A percentile compares a stretch with the other conserved stretches of the same genome.
phyloP scores from a whole-genome alignment of 2,113 vertebrate genomes.

The Crocuta crocuta region DNA sequence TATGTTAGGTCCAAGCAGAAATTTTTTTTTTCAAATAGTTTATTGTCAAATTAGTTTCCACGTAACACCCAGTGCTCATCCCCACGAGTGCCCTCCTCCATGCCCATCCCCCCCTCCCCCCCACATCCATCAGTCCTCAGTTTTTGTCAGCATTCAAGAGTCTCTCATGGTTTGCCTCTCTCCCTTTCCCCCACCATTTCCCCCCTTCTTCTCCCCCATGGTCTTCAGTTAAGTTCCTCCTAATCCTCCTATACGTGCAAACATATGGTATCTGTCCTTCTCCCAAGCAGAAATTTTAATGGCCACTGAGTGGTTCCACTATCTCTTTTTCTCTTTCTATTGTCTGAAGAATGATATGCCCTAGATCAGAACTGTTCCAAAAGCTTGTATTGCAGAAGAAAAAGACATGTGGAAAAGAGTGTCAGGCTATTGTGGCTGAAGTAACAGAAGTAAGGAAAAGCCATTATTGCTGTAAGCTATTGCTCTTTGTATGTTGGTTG shows the following conservation, averaged over 20 bases:
- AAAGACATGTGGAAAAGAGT: not conserved
- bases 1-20: not conserved
- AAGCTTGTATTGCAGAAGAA: not conserved
- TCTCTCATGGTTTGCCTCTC: too few relatives aligned
- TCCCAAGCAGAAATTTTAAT: not conserved
- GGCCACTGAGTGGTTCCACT: not conserved
- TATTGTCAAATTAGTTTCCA: too few relatives aligned
- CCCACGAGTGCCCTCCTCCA: too few relatives aligned
- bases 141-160: too few relatives aligned
- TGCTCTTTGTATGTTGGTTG: not conserved
- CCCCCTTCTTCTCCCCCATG: too few relatives aligned
- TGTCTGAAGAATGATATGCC: not conserved
- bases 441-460: not conserved
- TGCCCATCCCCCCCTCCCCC: too few relatives aligned
- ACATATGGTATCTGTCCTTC: too few relatives aligned
- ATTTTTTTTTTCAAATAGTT: not conserved
- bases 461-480: not conserved
- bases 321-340: not conserved
- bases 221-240: too few relatives aligned
- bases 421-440: not conserved
- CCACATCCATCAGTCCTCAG: too few relatives aligned
- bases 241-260: too few relatives aligned
- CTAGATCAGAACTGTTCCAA: not conserved
- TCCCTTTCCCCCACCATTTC: too few relatives aligned
- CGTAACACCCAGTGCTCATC: too few relatives aligned